Percentiles rank a stretch among this genome's conserved stretches.
These are phyloP conservation scores for Myotis myotis DNA, from an alignment of 2,797 vertebrate species.

Conservation along the genomic window DNA sequence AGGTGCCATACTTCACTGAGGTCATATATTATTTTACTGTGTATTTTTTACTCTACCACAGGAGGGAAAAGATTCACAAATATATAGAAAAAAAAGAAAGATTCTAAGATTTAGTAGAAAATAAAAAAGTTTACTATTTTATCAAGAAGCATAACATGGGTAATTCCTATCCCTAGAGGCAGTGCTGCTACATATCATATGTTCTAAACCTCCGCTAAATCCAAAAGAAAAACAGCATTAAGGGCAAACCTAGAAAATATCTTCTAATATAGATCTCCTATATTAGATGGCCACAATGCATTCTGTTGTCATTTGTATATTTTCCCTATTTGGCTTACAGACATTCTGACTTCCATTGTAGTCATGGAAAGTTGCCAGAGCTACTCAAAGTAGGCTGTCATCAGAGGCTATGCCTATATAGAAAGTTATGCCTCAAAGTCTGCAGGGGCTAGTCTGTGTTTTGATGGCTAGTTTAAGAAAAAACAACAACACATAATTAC, in stretches of 20 bases:
- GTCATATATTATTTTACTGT: not conserved
- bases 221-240: not conserved
- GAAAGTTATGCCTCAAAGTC: not conserved
- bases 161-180: not conserved
- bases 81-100: not conserved
- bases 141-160: not conserved
- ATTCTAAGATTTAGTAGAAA: not conserved
- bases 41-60: not conserved
- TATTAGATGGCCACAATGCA: not conserved
- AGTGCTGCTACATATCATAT: not conserved
- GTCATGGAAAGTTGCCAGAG: not conserved
- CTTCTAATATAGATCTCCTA: not conserved
- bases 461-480: not conserved
- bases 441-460: not conserved
- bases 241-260: not conserved
- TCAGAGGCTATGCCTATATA: not conserved
- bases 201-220: not conserved
- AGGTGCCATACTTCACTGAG: slow-evolving; percentile 32
- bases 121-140: not conserved
- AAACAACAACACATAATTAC: not conserved
- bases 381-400: not conserved
- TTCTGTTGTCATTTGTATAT: not conserved
- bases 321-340: not conserved
- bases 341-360: not conserved
- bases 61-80: slow-evolving; percentile 1